phyloP scores from a whole-genome alignment of 2,113 vertebrate genomes.

The Tragelaphus scriptus region DNA sequence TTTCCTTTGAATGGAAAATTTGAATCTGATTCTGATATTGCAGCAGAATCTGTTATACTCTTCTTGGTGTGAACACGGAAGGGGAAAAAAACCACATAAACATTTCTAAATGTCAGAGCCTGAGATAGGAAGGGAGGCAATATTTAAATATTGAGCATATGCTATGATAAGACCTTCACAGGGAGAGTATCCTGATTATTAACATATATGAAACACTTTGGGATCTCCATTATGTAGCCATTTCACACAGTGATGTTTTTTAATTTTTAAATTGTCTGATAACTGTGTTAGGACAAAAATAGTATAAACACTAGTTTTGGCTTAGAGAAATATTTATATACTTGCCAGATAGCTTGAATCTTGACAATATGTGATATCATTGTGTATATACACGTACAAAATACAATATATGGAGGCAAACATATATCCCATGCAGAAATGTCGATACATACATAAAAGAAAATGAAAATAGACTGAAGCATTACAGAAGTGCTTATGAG shows the following conservation, averaged over 20 bases:
- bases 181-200: background rate
- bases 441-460: background rate
- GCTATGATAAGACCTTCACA: background rate
- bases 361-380: background rate
- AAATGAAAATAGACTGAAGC: slow-evolving; percentile 13
- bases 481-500: slow-evolving; percentile 3
- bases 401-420: background rate
- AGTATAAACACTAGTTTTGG: background rate
- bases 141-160: slow-evolving; percentile 6
- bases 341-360: slow-evolving; percentile 35
- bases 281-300: background rate
- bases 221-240: background rate
- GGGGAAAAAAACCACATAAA: background rate
- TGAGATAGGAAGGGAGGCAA: background rate
- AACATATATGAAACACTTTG: background rate
- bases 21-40: background rate
- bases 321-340: slow-evolving; percentile 43
- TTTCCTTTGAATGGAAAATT: slow-evolving; percentile 45
- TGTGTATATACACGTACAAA: background rate
- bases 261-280: slow-evolving; percentile 12
- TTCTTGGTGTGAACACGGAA: background rate
- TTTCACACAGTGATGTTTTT: background rate
- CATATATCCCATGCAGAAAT: background rate
- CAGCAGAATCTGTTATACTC: background rate
- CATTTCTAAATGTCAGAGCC: background rate